Base-by-base conservation (phyloP, 2,113 vertebrate genomes). In the Oreamnos americanus region DNA sequence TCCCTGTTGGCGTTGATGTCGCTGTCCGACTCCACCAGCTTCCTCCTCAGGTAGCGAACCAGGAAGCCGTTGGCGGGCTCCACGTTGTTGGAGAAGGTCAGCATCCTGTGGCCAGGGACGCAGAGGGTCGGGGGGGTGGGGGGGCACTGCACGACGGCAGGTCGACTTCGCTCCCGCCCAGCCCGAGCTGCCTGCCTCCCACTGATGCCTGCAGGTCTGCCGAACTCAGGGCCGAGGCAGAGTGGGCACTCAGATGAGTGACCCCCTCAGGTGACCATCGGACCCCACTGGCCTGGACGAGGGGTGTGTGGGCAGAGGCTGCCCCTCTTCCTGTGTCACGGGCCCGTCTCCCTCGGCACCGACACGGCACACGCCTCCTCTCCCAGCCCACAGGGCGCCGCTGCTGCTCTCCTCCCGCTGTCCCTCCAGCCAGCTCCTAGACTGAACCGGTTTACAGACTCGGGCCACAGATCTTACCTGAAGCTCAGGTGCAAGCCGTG, bases 41-140 rank as follows among this genome's bases (percentile, higher is more conserved):
- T 99, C 94, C 99, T 98, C 97, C 99, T 99, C 98, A 99, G 98
- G 98, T 99, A 99, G 79, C 99, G 99, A 86, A 99, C 98, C 86
- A 99, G 98, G 98, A 99, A 99, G 92, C 99, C 99, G 0, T 99
- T 99, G 58, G 99, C 99, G 0, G 99, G 99, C 96, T 99, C 99
- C 98, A 99, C 99, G 0, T 99, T 99, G 98, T 99, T 99, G 7
- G 99, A 99, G 98, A 99, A 99, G 28, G 99, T 99, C 96, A 99
- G 98, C 99, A 99, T 99, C 99, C 99, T 99, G 90, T 2, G 49
- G n/a, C 43, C 84, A 28, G 86, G 13, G n/a, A 67, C 19, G 51
- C 81, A 1, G n/a, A 96, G 58, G 2, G 0, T 0, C 6, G 7
- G 28, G 21, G 62, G 9, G 11, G 53, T 4, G 0, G 26, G 58